Evolutionary conservation across 2,797 vertebrate genomes (phyloP).

Genomic region (Crypturellus tataupa): DNA sequence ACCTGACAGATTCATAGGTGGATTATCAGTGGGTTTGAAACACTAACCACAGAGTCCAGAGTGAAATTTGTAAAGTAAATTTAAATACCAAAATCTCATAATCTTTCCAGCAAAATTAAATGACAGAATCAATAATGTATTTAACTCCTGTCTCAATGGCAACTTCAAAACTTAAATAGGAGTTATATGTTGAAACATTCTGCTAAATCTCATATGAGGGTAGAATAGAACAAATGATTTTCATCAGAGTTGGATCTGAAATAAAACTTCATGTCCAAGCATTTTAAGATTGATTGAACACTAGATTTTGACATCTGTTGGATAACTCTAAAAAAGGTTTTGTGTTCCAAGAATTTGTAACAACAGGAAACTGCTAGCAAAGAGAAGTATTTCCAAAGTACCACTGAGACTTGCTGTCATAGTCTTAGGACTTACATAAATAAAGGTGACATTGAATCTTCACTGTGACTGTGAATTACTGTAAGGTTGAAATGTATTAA

Average conservation of each 20-base stretch:
- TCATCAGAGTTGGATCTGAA: not conserved
- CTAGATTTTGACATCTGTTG: not conserved
- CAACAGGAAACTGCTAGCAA: not conserved
- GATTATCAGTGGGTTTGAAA: not conserved
- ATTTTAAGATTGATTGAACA: not conserved
- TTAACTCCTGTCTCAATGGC: not conserved
- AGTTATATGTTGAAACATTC: not conserved
- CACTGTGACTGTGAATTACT: not conserved
- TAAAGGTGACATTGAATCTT: not conserved
- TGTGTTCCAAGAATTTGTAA: not conserved
- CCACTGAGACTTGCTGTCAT: not conserved
- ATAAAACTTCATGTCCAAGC: not conserved
- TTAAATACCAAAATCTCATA: not conserved
- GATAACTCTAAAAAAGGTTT: not conserved
- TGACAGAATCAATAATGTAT: not conserved
- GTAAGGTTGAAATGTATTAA: not conserved
- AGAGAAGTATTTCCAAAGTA: not conserved
- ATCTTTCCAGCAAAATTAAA: not conserved
- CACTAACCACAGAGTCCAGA: not conserved
- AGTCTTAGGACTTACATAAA: not conserved
- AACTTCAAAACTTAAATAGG: not conserved
- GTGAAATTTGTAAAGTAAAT: not conserved
- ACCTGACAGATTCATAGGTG: rapidly evolving
- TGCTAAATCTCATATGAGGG: not conserved
- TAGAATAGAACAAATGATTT: not conserved